phyloP scores from a whole-genome alignment of 2,113 vertebrate species.

The Hipposideros armiger region DNA sequence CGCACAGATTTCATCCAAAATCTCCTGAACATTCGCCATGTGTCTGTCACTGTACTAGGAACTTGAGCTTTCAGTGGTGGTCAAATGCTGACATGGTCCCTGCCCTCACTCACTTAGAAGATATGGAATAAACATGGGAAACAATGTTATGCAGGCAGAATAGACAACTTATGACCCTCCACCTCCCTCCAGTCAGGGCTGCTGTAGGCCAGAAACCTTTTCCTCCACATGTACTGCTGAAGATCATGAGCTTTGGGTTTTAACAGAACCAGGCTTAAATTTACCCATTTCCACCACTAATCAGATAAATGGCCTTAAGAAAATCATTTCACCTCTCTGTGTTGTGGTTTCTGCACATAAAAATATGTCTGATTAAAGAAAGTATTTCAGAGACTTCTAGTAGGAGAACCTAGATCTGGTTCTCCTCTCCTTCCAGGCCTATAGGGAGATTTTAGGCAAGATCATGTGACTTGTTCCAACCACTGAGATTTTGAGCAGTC shows the following conservation, averaged over 20 bases:
- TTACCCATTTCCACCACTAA: neutral
- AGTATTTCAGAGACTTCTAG: neutral
- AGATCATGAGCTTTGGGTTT: neutral
- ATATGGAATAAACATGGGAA: neutral
- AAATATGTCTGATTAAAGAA: neutral
- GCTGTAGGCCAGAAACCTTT: neutral
- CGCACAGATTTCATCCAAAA: neutral
- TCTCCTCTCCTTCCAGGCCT: neutral
- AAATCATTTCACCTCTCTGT: neutral
- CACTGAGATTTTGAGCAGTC: neutral
- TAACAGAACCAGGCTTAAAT: neutral
- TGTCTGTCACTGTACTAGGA: neutral
- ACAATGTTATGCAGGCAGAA: neutral
- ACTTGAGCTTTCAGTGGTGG: neutral
- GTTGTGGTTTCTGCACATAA: neutral
- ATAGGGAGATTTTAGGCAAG: neutral
- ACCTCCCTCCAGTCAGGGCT: neutral
- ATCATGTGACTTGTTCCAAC: neutral
- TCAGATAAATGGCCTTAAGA: neutral
- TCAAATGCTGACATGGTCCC: neutral
- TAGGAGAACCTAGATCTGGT: neutral
- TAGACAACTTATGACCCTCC: neutral
- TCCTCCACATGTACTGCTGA: neutral
- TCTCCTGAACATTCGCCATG: neutral
- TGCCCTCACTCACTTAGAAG: neutral